A percentile compares a stretch with the other conserved stretches of the same genome.
phyloP scores from a whole-genome alignment of 2,797 vertebrate species.

The Natrix natrix region DNA sequence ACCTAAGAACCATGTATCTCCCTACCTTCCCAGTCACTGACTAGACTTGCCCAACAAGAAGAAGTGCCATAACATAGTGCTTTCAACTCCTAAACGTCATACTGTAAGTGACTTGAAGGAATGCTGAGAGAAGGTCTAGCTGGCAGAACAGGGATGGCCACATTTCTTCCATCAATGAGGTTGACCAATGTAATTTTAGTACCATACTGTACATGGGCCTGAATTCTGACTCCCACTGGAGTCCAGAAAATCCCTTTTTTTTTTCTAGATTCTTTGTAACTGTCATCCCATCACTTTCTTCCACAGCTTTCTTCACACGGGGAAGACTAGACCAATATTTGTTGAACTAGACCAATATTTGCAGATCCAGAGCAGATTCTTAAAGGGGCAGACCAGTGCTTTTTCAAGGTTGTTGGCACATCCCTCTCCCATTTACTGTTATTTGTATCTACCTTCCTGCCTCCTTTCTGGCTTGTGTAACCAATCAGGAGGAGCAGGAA shows the following conservation, averaged over 20 bases:
- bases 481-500: not conserved
- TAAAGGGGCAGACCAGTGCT: not conserved
- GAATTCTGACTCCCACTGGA: not conserved
- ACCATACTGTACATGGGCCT: not conserved
- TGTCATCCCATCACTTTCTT: not conserved
- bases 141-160: not conserved
- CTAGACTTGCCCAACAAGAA: not conserved
- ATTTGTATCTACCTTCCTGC: not conserved
- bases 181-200: not conserved
- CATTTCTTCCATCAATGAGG: not conserved
- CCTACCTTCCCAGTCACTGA: not conserved
- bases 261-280: not conserved
- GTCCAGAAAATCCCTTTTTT: not conserved
- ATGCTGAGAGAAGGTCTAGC: not conserved
- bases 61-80: not conserved
- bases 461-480: not conserved
- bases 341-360: not conserved
- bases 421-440: not conserved
- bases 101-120: not conserved
- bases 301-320: not conserved
- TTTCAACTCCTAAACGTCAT: not conserved
- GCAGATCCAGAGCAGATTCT: not conserved
- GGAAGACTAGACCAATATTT: not conserved
- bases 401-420: not conserved
- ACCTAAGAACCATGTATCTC: not conserved